These are phyloP conservation scores for Alectoris magna DNA, from an alignment of 2,797 vertebrate species.

Conservation along the genomic window DNA sequence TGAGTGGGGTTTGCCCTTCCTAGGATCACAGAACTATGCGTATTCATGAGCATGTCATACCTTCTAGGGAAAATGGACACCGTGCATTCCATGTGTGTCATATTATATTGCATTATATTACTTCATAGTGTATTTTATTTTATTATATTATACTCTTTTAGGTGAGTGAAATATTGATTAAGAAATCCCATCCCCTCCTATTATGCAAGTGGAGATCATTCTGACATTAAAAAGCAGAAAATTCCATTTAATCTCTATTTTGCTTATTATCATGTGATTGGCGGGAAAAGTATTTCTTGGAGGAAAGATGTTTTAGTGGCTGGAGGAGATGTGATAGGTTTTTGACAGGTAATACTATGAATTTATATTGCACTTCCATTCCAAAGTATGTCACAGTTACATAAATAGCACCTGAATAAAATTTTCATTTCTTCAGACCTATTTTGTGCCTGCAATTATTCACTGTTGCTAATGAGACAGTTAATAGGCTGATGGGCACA, in stretches of 20 bases:
- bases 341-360: conserved; percentile 47
- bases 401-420: conserved; percentile 26
- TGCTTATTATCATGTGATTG: conserved; percentile 33
- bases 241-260: conserved; percentile 23
- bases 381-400: conserved; percentile 27
- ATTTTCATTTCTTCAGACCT: conserved; percentile 32
- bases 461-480: conserved; percentile 1
- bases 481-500: conserved; percentile 6
- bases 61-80: not conserved
- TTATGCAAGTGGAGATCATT: conserved; percentile 38
- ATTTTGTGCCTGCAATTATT: not conserved
- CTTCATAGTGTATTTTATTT: not conserved
- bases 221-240: conserved; percentile 7
- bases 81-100: not conserved
- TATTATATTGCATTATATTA: not conserved
- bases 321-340: conserved; percentile 35
- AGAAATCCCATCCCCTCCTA: not conserved
- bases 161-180: not conserved
- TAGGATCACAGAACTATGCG: not conserved
- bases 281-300: conserved; percentile 40
- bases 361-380: conserved; percentile 47
- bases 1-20: not conserved
- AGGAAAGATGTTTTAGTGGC: not conserved
- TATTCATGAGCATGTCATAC: not conserved
- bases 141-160: not conserved